These are phyloP conservation scores for Anabas testudineus DNA, from an alignment of 2,797 vertebrate genomes.

Conservation along the genomic window DNA sequence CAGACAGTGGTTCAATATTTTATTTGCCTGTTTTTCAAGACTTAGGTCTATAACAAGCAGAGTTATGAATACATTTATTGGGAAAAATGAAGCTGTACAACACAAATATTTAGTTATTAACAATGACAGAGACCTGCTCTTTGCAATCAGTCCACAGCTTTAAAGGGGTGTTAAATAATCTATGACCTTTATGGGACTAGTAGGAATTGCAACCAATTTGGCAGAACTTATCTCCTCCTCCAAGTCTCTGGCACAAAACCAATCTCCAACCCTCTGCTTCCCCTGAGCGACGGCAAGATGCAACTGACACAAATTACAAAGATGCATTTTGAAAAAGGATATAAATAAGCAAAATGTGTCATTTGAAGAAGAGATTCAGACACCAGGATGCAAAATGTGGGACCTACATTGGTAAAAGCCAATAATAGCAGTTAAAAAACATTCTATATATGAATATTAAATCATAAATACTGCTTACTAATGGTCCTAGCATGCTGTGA, in stretches of 20 bases:
- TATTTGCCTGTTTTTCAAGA: slow-evolving; percentile 36
- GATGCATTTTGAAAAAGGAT: slow-evolving; percentile 26
- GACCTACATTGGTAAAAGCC: neutral
- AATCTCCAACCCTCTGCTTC: slow-evolving; percentile 23
- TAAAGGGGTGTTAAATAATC: slow-evolving; percentile 69
- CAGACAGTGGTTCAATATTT: slow-evolving; percentile 47
- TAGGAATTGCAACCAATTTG: slow-evolving; percentile 70
- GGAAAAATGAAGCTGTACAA: slow-evolving; percentile 22
- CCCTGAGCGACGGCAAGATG: slow-evolving; percentile 23
- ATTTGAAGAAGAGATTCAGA: neutral
- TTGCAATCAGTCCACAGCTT: slow-evolving; percentile 47
- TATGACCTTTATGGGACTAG: slow-evolving; percentile 73
- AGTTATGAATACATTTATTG: slow-evolving; percentile 11
- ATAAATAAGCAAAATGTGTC: neutral
- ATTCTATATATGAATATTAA: no score
- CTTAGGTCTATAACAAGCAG: slow-evolving; percentile 26
- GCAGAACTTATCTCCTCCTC: slow-evolving; percentile 61
- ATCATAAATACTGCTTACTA: no score
- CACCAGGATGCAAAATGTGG: slow-evolving; percentile 2
- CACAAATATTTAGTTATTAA: slow-evolving; percentile 41
- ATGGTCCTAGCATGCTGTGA: no score
- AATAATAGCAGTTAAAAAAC: neutral
- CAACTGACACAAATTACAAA: slow-evolving; percentile 39
- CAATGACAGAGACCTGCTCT: slow-evolving; percentile 34
- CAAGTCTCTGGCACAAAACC: slow-evolving; percentile 57